Evolutionary conservation across 2,113 vertebrate species (phyloP).

Genomic region (Chloroceryle aenea): DNA sequence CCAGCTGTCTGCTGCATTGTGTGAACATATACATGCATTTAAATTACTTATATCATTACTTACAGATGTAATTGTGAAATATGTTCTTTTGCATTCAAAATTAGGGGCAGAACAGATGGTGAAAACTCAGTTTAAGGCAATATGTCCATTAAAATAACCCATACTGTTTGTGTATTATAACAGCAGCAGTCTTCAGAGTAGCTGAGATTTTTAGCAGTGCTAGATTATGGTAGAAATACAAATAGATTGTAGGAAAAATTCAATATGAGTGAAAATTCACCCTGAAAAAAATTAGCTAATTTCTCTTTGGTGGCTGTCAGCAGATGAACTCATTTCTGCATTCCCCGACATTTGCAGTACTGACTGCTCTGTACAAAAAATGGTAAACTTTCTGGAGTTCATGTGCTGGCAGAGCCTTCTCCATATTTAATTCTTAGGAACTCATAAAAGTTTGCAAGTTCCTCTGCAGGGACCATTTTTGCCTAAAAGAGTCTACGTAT

Average conservation of each 20-base stretch:
- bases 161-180: slow-evolving; percentile 69
- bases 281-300: background rate
- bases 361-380: background rate
- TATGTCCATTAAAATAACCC: slow-evolving; percentile 81
- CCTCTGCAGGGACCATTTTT: background rate
- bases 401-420: background rate
- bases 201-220: slow-evolving; percentile 16
- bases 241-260: background rate
- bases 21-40: slow-evolving; percentile 83
- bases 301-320: background rate
- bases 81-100: slow-evolving; percentile 81
- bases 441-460: background rate
- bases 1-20: slow-evolving; percentile 80
- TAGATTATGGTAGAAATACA: slow-evolving; percentile 47
- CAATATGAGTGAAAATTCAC: background rate
- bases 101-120: slow-evolving; percentile 81
- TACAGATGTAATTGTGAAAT: slow-evolving; percentile 87
- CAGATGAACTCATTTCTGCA: background rate
- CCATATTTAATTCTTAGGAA: background rate
- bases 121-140: slow-evolving; percentile 79
- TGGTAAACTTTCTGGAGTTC: background rate
- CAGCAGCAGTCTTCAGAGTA: slow-evolving; percentile 62
- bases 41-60: slow-evolving; percentile 85
- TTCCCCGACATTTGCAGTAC: background rate
- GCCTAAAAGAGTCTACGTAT: background rate